A percentile compares a stretch with the other conserved stretches of the same genome.
Evolutionary conservation across 2,113 vertebrate species (phyloP).

Genomic region (Ciconia boyciana): DNA sequence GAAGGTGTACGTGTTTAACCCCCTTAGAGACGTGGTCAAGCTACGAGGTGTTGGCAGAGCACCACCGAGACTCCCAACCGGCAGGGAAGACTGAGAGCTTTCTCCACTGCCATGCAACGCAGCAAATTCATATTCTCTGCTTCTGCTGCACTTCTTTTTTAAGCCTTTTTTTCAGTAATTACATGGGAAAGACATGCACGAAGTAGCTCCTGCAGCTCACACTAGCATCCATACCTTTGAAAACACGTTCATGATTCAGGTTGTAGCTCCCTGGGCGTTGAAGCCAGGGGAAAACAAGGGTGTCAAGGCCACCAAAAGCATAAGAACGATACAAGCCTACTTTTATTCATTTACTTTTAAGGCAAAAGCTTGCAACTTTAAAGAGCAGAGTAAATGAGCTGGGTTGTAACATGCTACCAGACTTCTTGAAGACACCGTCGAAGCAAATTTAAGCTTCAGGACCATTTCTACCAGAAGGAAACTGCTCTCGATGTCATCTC

Average conservation of each 20-base stretch:
- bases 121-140: not conserved
- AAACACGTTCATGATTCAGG: not conserved
- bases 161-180: not conserved
- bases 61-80: rapidly evolving
- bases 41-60: not conserved
- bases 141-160: not conserved
- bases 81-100: not conserved
- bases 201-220: not conserved
- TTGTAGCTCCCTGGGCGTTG: not conserved
- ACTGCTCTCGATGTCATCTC: not conserved
- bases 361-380: not conserved
- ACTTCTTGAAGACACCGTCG: not conserved
- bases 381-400: not conserved
- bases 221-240: not conserved
- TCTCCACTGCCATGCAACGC: not conserved
- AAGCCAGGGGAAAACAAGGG: not conserved
- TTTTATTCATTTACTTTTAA: not conserved
- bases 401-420: not conserved
- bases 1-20: not conserved
- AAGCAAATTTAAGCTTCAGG: not conserved
- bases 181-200: rapidly evolving
- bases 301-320: not conserved
- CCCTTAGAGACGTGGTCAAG: not conserved
- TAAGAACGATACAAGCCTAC: not conserved
- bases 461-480: not conserved